Evolutionary conservation across 1,140 invertebrate species (phyloP).

Genomic region (Watersipora subatra): DNA sequence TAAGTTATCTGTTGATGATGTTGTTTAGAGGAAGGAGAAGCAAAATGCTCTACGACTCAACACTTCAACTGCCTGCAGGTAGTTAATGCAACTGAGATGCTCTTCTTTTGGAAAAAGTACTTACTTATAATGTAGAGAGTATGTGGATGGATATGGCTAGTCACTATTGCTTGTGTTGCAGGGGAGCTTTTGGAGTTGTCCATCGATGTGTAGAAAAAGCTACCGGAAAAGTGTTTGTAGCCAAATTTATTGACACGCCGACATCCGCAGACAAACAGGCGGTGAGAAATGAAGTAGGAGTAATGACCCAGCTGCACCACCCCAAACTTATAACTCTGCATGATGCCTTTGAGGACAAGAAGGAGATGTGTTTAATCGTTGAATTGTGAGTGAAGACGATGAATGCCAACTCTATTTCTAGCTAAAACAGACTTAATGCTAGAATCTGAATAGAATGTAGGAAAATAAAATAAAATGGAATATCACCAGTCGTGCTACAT

Average conservation of each 20-base stretch:
- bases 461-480: not conserved
- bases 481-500: not conserved
- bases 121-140: too few relatives aligned
- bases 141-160: too few relatives aligned
- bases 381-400: conserved; percentile 95
- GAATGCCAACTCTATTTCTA: not conserved
- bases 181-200: conserved; percentile 93
- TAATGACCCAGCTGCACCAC: conserved; percentile 98
- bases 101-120: too few relatives aligned
- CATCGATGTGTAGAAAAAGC: conserved; percentile 88
- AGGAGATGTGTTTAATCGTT: conserved; percentile 97
- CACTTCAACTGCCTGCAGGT: too few relatives aligned
- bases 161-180: too few relatives aligned
- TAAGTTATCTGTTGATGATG: too few relatives aligned
- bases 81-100: too few relatives aligned
- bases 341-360: conserved; percentile 96
- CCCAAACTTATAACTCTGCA: conserved; percentile 92
- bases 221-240: conserved; percentile 92
- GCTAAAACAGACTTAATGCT: too few relatives aligned
- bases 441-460: too few relatives aligned
- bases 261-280: conserved; percentile 89
- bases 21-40: too few relatives aligned
- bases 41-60: too few relatives aligned
- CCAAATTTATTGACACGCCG: conserved; percentile 94
- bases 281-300: conserved; percentile 94